Conservation (phyloP, 1,140 invertebrate species). For the Acromyrmex echinatior region DNA sequence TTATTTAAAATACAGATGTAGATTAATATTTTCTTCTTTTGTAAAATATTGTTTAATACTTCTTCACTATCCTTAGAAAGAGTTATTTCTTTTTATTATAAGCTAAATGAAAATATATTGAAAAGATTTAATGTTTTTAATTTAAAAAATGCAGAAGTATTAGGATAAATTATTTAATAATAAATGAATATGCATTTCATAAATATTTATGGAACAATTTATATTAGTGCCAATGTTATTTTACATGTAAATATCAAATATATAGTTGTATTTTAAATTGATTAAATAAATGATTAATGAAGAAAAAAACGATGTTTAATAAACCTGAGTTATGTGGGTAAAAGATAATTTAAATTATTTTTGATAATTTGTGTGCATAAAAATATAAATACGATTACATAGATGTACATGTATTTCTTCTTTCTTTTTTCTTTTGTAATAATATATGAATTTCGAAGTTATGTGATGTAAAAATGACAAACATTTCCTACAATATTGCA, state of each 20-base stretch:
- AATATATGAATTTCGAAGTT: not conserved
- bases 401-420: not conserved
- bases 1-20: not conserved
- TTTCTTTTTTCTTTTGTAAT: not conserved
- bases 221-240: constrained; percentile 34
- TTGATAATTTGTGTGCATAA: not conserved
- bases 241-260: constrained; percentile 32
- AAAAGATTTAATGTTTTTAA: not conserved
- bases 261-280: constrained; percentile 10
- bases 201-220: constrained; percentile 27
- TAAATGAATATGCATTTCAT: constrained; percentile 9
- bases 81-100: not conserved
- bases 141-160: not conserved
- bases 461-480: constrained; percentile 21
- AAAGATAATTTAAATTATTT: not conserved
- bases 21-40: not conserved
- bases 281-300: constrained; percentile 42
- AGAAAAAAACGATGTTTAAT: constrained; percentile 7
- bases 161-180: constrained; percentile 24
- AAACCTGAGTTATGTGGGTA: constrained; percentile 2
- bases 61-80: not conserved
- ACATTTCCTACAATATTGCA: not conserved
- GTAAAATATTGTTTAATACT: constrained; percentile 12
- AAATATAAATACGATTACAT: constrained; percentile 13
- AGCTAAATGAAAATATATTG: not conserved